A percentile compares a stretch with the other conserved stretches of the same genome.
Evolutionary conservation across 2,113 vertebrate genomes (phyloP).

Genomic region (Stigmatopora nigra): DNA sequence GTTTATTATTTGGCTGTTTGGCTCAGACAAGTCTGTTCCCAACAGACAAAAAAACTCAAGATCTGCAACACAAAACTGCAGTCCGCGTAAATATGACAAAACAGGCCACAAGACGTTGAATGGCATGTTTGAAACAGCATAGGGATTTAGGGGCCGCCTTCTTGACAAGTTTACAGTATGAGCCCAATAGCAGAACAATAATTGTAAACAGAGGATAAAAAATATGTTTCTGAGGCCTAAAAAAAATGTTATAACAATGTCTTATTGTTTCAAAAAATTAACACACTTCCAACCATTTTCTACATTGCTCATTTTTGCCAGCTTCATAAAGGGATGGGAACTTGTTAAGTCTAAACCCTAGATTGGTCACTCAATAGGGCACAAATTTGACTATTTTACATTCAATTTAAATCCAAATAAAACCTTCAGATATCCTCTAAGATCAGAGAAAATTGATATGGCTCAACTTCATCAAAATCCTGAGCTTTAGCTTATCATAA

Average conservation of each 20-base stretch:
- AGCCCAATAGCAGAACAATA: conserved; percentile 48
- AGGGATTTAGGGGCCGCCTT: conserved; percentile 48
- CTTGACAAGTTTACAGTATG: conserved; percentile 61
- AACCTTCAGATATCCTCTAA: neutral
- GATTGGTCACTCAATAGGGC: neutral
- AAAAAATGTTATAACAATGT: neutral
- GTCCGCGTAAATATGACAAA: conserved; percentile 66
- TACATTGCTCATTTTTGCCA: too few relatives aligned
- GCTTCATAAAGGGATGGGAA: too few relatives aligned
- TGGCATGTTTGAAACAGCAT: conserved; percentile 66
- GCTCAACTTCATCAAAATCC: neutral
- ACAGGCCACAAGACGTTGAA: conserved; percentile 48
- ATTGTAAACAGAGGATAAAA: conserved; percentile 39
- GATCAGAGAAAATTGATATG: neutral
- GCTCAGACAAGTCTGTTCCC: conserved; percentile 31
- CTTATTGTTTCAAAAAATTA: neutral
- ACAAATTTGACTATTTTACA: neutral
- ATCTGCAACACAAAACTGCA: conserved; percentile 56
- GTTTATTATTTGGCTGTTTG: conserved; percentile 34
- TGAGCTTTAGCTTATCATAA: too few relatives aligned
- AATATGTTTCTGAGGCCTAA: conserved; percentile 38
- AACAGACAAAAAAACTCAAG: conserved; percentile 42
- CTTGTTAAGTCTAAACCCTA: too few relatives aligned
- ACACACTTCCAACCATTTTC: too few relatives aligned
- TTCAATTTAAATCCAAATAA: neutral